Conservation (phyloP, 2,888 invertebrate species). For the Tetropium fuscum region DNA sequence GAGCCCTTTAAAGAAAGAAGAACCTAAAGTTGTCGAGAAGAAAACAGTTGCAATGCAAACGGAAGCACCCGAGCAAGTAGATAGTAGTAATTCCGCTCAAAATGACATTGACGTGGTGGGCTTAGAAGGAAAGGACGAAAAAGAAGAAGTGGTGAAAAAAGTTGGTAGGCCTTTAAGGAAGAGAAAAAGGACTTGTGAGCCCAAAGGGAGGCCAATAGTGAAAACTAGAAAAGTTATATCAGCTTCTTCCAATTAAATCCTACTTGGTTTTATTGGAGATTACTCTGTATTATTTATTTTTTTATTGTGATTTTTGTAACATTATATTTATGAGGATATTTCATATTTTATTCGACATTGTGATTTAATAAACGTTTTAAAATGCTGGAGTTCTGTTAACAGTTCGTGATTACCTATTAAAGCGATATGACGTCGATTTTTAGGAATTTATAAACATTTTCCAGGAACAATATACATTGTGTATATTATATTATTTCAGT, state of each 20-base stretch:
- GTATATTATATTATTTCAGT: too few relatives aligned
- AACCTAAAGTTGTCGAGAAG: conserved; percentile 40
- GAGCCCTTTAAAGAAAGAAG: conserved; percentile 50
- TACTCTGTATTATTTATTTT: conserved; percentile 19
- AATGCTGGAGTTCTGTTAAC: conserved; percentile 4
- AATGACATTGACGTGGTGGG: conserved; percentile 15
- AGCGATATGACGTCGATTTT: conserved; percentile 23
- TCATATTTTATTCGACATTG: conserved; percentile 16
- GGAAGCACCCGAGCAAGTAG: conserved; percentile 28
- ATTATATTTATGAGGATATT: conserved; percentile 13
- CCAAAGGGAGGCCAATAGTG: conserved; percentile 44
- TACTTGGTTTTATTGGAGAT: conserved; percentile 2
- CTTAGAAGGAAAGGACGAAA: conserved; percentile 14
- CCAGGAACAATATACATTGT: too few relatives aligned
- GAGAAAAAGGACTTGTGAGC: conserved; percentile 49
- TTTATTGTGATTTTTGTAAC: conserved; percentile 27
- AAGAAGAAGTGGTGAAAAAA: conserved; percentile 30
- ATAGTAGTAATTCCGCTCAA: conserved; percentile 27
- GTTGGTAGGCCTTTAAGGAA: conserved; percentile 51
- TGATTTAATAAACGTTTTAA: conserved; percentile 20
- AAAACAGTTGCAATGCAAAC: conserved; percentile 50
- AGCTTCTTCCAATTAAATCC: conserved; percentile 21
- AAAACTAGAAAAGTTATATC: conserved; percentile 52
- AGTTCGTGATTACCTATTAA: not conserved
- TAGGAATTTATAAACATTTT: conserved; percentile 31